Evolutionary conservation across 1,140 invertebrate genomes (phyloP).

Genomic region (Scaptomyza montana): DNA sequence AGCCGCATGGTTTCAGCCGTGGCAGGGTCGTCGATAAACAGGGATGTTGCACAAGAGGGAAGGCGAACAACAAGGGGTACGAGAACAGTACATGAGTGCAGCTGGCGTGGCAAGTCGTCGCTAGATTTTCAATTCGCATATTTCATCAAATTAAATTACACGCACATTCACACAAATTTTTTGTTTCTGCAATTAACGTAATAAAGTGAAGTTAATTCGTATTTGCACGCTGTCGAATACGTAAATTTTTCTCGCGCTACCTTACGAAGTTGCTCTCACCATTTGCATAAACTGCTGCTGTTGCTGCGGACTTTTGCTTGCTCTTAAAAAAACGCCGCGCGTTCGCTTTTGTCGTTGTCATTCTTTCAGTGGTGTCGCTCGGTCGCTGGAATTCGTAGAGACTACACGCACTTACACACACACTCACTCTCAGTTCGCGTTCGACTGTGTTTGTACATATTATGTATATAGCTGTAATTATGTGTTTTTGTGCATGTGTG

Average conservation of each 20-base stretch:
- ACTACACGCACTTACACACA: constrained; percentile 12
- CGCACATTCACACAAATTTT: constrained; percentile 17
- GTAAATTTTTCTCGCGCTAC: constrained; percentile 50
- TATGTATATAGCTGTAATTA: constrained; percentile 18
- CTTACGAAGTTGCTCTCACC: constrained; percentile 34
- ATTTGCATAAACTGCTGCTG: constrained; percentile 65
- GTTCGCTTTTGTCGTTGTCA: constrained; percentile 34
- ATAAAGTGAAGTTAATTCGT: constrained; percentile 45
- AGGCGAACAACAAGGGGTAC: constrained; percentile 32
- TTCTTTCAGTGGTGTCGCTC: constrained; percentile 44
- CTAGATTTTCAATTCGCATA: constrained; percentile 50
- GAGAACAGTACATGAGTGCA: constrained; percentile 43
- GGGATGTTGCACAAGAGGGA: constrained; percentile 74
- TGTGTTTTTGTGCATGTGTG: constrained; percentile 37
- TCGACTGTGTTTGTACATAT: not conserved
- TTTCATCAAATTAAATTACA: constrained; percentile 41
- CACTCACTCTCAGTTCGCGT: not conserved
- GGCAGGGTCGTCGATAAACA: constrained; percentile 65
- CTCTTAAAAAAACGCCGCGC: constrained; percentile 49
- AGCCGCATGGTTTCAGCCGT: constrained; percentile 72
- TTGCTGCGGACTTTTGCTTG: constrained; percentile 39
- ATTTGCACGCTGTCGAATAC: constrained; percentile 55
- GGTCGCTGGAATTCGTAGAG: constrained; percentile 59
- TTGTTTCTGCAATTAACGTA: constrained; percentile 39
- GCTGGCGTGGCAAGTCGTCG: constrained; percentile 66